A percentile compares a stretch with the other conserved stretches of the same genome.
Conservation (phyloP, 64 coral and sea anemone genomes). For the Stylophora pistillata region DNA sequence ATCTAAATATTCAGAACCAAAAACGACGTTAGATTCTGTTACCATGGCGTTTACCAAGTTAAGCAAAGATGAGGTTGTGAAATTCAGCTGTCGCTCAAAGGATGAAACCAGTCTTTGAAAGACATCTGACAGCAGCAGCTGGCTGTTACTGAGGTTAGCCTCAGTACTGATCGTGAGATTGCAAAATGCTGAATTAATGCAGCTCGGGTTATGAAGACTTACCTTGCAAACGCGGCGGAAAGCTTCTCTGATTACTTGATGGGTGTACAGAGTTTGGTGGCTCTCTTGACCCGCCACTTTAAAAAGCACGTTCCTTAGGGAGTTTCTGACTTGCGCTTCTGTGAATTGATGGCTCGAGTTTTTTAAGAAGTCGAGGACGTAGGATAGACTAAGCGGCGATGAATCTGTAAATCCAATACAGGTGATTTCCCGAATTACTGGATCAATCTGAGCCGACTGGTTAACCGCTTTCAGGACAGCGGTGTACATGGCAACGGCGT, state of each 20-base stretch:
- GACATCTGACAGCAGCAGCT: not conserved
- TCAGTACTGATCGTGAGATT: not conserved
- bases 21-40: constrained; percentile 46
- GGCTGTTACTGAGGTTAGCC: not conserved
- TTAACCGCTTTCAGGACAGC: constrained; percentile 78
- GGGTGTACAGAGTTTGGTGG: constrained; percentile 51
- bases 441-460: constrained; percentile 65
- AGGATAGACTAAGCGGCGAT: constrained; percentile 62
- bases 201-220: constrained; percentile 35
- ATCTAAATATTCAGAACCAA: constrained; percentile 78
- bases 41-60: constrained; percentile 1
- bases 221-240: constrained; percentile 79
- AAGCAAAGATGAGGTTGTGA: not conserved
- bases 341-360: constrained; percentile 54
- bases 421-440: constrained; percentile 62
- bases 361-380: constrained; percentile 64
- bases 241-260: constrained; percentile 72
- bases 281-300: constrained; percentile 57
- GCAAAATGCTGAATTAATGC: constrained; percentile 44
- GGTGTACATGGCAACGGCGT: constrained; percentile 60
- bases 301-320: constrained; percentile 76
- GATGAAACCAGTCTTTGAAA: constrained; percentile 55
- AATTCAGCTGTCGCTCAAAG: constrained; percentile 60
- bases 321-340: constrained; percentile 68
- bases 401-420: constrained; percentile 67